A percentile compares a stretch with the other conserved stretches of the same genome.
Evolutionary conservation across 2,797 vertebrate species (phyloP).

Genomic region (Caiman crocodilus): DNA sequence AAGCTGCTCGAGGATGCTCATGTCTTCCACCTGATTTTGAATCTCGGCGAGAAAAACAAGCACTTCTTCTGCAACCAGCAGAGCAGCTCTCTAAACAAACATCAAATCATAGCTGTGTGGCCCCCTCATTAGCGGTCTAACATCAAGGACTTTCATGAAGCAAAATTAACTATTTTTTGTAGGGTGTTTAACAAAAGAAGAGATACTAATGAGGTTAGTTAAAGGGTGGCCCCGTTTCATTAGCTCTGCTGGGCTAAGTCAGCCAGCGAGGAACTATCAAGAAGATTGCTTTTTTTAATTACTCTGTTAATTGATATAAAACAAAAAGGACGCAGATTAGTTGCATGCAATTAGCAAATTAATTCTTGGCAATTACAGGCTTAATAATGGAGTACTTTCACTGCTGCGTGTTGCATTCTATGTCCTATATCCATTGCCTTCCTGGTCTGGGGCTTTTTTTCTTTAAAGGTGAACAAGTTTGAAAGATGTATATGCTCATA

Average conservation of each 20-base stretch:
- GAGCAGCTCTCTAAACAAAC: constrained; percentile 59
- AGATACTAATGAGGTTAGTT: constrained; percentile 75
- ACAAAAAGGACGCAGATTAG: constrained; percentile 92
- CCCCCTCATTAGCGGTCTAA: constrained; percentile 61
- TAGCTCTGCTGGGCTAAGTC: constrained; percentile 80
- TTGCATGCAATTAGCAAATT: constrained; percentile 94
- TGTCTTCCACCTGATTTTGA: neutral
- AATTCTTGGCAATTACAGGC: constrained; percentile 91
- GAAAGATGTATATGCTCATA: neutral
- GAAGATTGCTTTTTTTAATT: constrained; percentile 89
- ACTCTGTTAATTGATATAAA: constrained; percentile 96
- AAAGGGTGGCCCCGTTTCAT: constrained; percentile 75
- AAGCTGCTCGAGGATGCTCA: neutral
- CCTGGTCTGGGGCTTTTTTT: constrained; percentile 52
- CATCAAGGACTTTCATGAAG: constrained; percentile 66
- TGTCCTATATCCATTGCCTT: constrained; percentile 65
- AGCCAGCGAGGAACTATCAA: constrained; percentile 83
- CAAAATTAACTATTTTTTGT: constrained; percentile 77
- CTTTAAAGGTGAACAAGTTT: constrained; percentile 27
- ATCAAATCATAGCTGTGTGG: neutral
- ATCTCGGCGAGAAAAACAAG: neutral
- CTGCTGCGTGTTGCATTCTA: constrained; percentile 69
- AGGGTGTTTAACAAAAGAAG: constrained; percentile 70
- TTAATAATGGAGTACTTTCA: constrained; percentile 88
- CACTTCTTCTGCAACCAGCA: neutral